Conservation (phyloP, 2,888 invertebrate genomes). For the Megamerina dolium region DNA sequence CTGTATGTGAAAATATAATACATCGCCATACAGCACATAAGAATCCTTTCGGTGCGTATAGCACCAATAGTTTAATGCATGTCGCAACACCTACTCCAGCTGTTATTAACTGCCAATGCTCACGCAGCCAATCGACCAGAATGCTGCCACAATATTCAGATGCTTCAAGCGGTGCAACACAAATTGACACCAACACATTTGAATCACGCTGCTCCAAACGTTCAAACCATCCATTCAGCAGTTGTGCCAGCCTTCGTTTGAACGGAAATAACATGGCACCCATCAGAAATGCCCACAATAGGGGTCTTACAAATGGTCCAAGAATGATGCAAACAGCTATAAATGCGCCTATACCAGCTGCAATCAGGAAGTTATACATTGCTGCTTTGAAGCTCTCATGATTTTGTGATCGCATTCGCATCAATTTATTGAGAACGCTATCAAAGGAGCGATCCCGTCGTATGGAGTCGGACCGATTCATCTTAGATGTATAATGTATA, state of each 20-base stretch:
- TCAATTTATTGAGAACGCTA: constrained; percentile 43
- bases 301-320: constrained; percentile 86
- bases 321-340: constrained; percentile 74
- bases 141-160: constrained; percentile 69
- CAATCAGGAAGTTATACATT: constrained; percentile 47
- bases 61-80: constrained; percentile 36
- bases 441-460: constrained; percentile 47
- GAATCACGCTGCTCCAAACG: constrained; percentile 61
- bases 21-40: constrained; percentile 53
- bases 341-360: constrained; percentile 43
- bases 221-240: constrained; percentile 74
- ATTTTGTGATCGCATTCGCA: constrained; percentile 42
- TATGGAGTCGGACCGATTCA: constrained; percentile 42
- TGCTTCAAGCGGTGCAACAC: constrained; percentile 68
- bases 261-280: constrained; percentile 97
- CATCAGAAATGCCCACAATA: constrained; percentile 92
- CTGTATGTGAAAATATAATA: constrained; percentile 39
- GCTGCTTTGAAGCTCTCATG: constrained; percentile 47
- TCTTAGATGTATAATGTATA: too few relatives aligned
- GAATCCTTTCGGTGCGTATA: constrained; percentile 60
- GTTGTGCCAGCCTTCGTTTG: constrained; percentile 72
- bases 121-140: constrained; percentile 64
- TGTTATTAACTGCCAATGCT: constrained; percentile 60
- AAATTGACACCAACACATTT: constrained; percentile 56
- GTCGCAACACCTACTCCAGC: constrained; percentile 44